Conservation (phyloP, 1,140 invertebrate species). For the Drosophila azteca region DNA sequence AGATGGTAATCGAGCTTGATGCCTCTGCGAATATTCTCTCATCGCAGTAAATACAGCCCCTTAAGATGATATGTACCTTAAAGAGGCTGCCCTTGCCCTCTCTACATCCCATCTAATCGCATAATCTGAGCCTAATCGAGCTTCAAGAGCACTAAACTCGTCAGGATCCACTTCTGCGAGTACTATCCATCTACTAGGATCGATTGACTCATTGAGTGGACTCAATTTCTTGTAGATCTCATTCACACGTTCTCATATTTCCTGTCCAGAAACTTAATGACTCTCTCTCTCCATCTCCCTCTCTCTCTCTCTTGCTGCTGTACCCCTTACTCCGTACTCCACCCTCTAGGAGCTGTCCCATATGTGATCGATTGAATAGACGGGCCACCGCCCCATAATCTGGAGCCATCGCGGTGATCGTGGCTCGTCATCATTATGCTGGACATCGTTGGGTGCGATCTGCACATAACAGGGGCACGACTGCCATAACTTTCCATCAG, state of each 20-base stretch:
- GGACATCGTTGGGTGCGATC: constrained; percentile 1
- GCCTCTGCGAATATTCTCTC: too few relatives aligned
- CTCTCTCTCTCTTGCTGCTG: not conserved
- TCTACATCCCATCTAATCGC: too few relatives aligned
- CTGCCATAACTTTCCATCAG: constrained; percentile 69
- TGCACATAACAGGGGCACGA: constrained; percentile 28
- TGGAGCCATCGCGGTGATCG: constrained; percentile 51
- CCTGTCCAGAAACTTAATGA: constrained; percentile 36
- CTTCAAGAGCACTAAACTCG: too few relatives aligned
- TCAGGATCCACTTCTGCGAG: too few relatives aligned
- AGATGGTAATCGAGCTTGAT: too few relatives aligned
- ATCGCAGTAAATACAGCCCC: too few relatives aligned
- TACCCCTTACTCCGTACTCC: not conserved
- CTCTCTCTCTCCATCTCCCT: not conserved
- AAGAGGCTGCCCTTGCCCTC: too few relatives aligned
- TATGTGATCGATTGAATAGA: constrained; percentile 55
- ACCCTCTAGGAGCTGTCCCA: not conserved
- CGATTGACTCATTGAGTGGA: constrained; percentile 2
- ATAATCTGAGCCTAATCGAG: too few relatives aligned
- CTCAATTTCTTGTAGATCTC: constrained; percentile 11
- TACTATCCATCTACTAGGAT: not conserved
- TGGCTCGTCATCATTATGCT: constrained; percentile 52
- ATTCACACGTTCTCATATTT: constrained; percentile 54
- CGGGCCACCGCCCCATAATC: constrained; percentile 70
- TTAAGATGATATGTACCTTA: too few relatives aligned